These are phyloP conservation scores for Anas acuta DNA, from an alignment of 2,797 vertebrate genomes.

Conservation along the genomic window DNA sequence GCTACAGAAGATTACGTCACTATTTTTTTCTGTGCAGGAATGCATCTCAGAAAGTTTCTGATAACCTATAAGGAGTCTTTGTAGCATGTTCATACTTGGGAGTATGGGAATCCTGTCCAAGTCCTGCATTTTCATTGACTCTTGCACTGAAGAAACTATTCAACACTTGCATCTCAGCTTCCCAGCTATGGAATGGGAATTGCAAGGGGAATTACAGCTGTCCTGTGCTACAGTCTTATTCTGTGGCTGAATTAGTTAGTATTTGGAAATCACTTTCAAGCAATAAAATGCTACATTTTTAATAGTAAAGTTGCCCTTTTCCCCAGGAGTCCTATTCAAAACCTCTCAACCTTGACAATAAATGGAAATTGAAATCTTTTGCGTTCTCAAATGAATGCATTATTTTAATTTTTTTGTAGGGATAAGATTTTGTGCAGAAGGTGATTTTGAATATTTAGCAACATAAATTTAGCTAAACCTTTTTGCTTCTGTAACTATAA, in stretches of 20 bases:
- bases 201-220: not conserved
- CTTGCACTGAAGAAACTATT: not conserved
- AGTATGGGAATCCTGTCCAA: not conserved
- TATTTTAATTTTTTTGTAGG: slow-evolving; percentile 59
- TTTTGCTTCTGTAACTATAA: slow-evolving; percentile 15
- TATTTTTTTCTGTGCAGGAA: not conserved
- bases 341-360: slow-evolving; percentile 64
- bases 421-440: slow-evolving; percentile 37
- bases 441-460: slow-evolving; percentile 53
- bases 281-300: slow-evolving; percentile 26
- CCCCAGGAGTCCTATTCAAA: slow-evolving; percentile 48
- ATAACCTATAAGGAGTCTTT: not conserved
- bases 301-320: slow-evolving; percentile 46
- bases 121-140: not conserved
- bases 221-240: not conserved
- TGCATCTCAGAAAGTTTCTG: not conserved
- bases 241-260: not conserved
- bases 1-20: not conserved
- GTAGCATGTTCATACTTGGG: not conserved
- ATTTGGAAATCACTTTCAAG: slow-evolving; percentile 33
- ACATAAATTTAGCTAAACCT: slow-evolving; percentile 12
- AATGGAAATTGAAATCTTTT: slow-evolving; percentile 64
- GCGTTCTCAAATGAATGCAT: slow-evolving; percentile 59
- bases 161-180: not conserved
- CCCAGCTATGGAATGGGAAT: not conserved